Conservation (phyloP, 2,797 vertebrate species). For the Thalassophryne amazonica region DNA sequence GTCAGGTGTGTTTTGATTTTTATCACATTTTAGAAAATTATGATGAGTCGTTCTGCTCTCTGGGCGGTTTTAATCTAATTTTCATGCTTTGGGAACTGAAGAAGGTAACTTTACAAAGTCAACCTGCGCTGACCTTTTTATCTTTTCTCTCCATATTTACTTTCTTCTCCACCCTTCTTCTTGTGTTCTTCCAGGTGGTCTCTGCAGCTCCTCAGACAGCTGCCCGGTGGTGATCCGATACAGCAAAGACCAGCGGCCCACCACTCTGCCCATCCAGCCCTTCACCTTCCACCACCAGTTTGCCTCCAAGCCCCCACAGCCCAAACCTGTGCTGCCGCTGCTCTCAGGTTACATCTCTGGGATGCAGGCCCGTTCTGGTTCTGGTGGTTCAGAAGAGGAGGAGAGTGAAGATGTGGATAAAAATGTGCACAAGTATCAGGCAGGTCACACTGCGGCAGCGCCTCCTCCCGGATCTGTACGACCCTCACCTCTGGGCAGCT, state of each 20-base stretch:
- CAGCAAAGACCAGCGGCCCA: conserved; percentile 95
- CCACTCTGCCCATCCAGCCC: conserved; percentile 94
- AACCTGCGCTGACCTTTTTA: not conserved
- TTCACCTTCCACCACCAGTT: conserved; percentile 97
- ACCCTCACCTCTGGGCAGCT: conserved; percentile 91
- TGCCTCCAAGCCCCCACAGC: conserved; percentile 73
- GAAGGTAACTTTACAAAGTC: no score
- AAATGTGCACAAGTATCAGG: conserved; percentile 16
- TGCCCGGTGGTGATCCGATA: conserved; percentile 86
- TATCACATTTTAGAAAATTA: no score
- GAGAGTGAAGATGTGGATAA: conserved; percentile 49
- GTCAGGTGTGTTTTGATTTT: no score
- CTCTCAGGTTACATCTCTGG: conserved; percentile 85
- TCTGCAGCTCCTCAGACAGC: conserved; percentile 74
- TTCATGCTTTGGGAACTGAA: no score
- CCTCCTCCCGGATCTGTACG: conserved; percentile 79
- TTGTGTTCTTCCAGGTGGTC: conserved; percentile 52
- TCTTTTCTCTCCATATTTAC: not conserved
- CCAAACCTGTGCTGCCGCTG: conserved; percentile 83
- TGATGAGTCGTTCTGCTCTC: no score
- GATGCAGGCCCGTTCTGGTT: conserved; percentile 73
- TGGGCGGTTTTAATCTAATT: no score
- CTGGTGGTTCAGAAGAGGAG: conserved; percentile 50
- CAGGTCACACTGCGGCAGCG: conserved; percentile 18
- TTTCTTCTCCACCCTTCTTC: not conserved